Base-by-base conservation (phyloP, 2,888 invertebrate species). In the Lamellibrachia columna region DNA sequence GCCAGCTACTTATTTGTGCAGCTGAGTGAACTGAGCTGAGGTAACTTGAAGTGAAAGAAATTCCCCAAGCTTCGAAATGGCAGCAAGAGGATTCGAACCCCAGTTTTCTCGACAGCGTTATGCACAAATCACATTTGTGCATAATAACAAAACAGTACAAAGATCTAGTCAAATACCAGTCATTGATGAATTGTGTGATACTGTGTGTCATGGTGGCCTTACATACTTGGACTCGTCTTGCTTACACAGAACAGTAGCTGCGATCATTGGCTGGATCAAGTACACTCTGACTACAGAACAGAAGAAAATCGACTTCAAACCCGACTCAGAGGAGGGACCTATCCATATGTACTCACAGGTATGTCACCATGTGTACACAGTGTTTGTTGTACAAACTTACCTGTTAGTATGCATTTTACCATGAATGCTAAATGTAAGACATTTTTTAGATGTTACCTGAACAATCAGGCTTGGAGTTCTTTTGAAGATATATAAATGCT, bases 191-290 rank as follows among this genome's bases (percentile, higher is more conserved):
- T 40, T 40, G 0, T 40, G 40, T 40, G 8, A 9, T 9, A 55
- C 8, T 55, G 55, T 55, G n/a, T 75, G n/a, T 75, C 15, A 6
- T 6, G n/a, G 75, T 75, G 75, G 75, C 2, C 22, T 22, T 0
- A 6, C n/a, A 4, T 75, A 75, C 15, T 22, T 75, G 6, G 75
- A 75, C 75, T 22, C 6, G 2, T 15, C n/a, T 75, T 75, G 15
- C 75, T 75, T 6, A 75, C 75, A 22, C 93, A 95, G 93, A 98
- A 98, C 98, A 2, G 97, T 99, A 92, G 98, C 98, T 94, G 98
- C 99, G 0, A 98, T 99, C 53, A 98, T 98, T 93, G 98, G 98
- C 92, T 99, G 99, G 98, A 98, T 99, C 0, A 98, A 98, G 96
- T 97, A 98, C 93, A 98, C 99, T 95, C 97, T 99, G 52, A 98